Evolutionary conservation across 2,888 invertebrate species (phyloP), one percentile per base, ranked within the genome.

Genomic region (Lepidochrysops patricia): DNA sequence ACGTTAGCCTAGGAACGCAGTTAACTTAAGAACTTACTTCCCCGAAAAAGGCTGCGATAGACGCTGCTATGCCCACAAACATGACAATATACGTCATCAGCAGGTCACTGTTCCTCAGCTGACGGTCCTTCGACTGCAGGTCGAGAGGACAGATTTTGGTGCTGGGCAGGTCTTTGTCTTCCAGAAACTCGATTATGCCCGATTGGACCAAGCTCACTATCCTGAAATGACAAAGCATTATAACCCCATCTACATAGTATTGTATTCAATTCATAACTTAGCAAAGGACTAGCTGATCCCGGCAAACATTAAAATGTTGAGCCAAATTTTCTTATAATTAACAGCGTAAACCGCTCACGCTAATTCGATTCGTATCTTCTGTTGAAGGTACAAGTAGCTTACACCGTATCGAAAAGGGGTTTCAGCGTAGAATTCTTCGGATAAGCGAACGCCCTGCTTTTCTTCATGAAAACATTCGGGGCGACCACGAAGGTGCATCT

Each of bases 101-200:
- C 0, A 97, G 90, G 76, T 97, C 96, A 2, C 92, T 90, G 73
- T 95, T 95, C 64, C 93, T 83, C 5, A 97, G 82, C 72, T 93
- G 93, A 0, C 96, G 90, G 71, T 96, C 96, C 43, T 93, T 95
- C 61, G 94, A 94, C 67, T 94, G 94, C 66, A 96, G 83, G 78
- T 96, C 93, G 58, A 95, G 89, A 0, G 96, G 96, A 68, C 97
- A 97, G 52, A 96, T 94, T 73, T 93, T 92, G 0, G 94, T 93
- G 66, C 92, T 91, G 0, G 96, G 96, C 66, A 96, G 75, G 65
- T 92, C 90, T 62, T 88, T 82, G 1, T 85, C 84, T 57, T 93
- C 88, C 57, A 94, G 89, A 69, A 92, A 93, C 64, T 92, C 91
- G 6, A 96, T 90, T 60, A 96, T 93, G 2, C 96, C 96, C 0